These are phyloP conservation scores for Periphyllus acericola DNA, from an alignment of 2,888 invertebrate species.

Conservation along the genomic window DNA sequence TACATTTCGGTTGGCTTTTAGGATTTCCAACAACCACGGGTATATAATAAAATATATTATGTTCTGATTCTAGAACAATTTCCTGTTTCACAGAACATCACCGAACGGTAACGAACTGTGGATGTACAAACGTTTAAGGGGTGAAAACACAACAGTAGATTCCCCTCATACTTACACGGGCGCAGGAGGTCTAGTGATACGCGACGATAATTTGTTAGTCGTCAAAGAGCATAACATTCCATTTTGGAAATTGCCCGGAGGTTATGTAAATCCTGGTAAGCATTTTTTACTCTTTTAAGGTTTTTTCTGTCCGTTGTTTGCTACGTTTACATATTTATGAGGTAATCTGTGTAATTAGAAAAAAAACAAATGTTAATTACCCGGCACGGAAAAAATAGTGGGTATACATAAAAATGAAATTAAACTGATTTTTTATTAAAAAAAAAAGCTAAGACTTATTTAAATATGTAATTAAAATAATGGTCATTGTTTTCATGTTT, in stretches of 20 bases:
- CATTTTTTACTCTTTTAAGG: background rate
- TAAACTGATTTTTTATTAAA: conserved; percentile 7
- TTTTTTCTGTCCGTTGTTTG: background rate
- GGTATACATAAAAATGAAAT: background rate
- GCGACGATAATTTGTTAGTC: conserved; percentile 82
- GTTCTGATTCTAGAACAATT: conserved; percentile 73
- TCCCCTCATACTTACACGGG: conserved; percentile 88
- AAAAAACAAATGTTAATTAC: conserved; percentile 53
- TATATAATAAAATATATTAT: conserved; percentile 54
- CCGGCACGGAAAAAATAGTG: background rate
- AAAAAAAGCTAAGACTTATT: background rate
- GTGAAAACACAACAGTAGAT: conserved; percentile 73
- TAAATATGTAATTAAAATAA: background rate
- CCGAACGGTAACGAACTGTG: conserved; percentile 77
- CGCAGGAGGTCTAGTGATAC: conserved; percentile 86
- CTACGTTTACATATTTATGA: conserved; percentile 35
- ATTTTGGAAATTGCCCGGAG: conserved; percentile 92
- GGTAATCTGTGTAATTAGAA: conserved; percentile 41
- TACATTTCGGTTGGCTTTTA: conserved; percentile 26
- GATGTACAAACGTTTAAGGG: conserved; percentile 84
- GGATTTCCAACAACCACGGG: conserved; percentile 38
- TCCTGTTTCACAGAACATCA: conserved; percentile 87
- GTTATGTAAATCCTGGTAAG: conserved; percentile 78
- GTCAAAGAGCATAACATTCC: conserved; percentile 75
- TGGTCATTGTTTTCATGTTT: background rate